phyloP scores from a whole-genome alignment of 2,888 invertebrate genomes.

The Hoplodrina blanda region DNA sequence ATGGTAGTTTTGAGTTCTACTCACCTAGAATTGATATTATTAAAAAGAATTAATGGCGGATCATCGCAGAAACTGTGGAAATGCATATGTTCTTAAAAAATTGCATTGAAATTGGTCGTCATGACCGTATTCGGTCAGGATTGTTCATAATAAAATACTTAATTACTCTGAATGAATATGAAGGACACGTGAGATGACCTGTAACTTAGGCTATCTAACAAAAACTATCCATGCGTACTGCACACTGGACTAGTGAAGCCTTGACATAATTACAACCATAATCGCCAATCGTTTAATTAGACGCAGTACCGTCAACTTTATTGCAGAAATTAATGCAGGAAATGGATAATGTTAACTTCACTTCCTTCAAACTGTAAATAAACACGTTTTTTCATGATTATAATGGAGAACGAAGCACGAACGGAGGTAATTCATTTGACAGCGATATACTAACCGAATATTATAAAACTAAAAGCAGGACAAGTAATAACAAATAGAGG shows the following conservation, averaged over 20 bases:
- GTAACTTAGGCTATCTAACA: slow-evolving; percentile 14
- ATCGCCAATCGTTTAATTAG: slow-evolving; percentile 26
- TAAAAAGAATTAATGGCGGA: no score
- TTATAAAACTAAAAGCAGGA: not conserved
- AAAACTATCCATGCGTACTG: slow-evolving; percentile 27
- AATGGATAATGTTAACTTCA: not conserved
- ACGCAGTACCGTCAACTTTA: slow-evolving; percentile 14
- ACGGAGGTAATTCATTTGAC: slow-evolving; percentile 2
- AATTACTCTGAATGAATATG: not conserved
- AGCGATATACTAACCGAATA: slow-evolving; percentile 1
- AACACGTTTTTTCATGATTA: not conserved
- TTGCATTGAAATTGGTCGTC: no score
- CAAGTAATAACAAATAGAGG: not conserved
- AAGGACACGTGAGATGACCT: slow-evolving; percentile 15
- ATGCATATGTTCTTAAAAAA: no score
- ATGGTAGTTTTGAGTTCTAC: no score
- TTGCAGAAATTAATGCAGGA: slow-evolving; percentile 10
- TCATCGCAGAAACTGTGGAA: no score
- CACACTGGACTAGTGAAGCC: slow-evolving; percentile 18
- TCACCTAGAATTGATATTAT: no score
- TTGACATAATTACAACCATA: slow-evolving; percentile 39
- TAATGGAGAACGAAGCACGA: slow-evolving; percentile 5
- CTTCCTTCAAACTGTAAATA: slow-evolving; percentile 25
- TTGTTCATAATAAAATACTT: no score
- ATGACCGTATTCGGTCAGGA: no score